These are phyloP conservation scores for Crematogaster levior DNA, from an alignment of 2,888 invertebrate genomes.

Conservation along the genomic window DNA sequence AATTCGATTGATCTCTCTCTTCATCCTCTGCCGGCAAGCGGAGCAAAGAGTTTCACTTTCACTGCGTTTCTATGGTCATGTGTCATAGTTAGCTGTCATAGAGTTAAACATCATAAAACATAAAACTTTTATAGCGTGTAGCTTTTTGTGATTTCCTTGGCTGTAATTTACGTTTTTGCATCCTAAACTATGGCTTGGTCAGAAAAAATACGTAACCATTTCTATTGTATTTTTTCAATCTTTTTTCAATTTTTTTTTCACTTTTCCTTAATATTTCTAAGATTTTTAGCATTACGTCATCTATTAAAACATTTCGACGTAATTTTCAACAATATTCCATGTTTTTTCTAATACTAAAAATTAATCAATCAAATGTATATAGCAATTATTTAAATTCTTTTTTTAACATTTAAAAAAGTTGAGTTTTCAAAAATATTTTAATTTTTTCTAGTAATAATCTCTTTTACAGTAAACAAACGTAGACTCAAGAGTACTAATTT, in stretches of 20 bases:
- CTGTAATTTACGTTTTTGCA: slow-evolving; percentile 81
- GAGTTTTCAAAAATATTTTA: background rate
- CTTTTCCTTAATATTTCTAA: background rate
- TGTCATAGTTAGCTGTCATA: slow-evolving; percentile 47
- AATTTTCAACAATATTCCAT: background rate
- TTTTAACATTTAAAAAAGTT: background rate
- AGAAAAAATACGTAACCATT: slow-evolving; percentile 61
- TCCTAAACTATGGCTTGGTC: slow-evolving; percentile 20
- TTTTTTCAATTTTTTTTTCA: background rate
- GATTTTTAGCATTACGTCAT: background rate
- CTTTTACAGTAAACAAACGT: background rate
- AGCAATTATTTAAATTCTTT: background rate
- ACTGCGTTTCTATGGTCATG: slow-evolving; percentile 67
- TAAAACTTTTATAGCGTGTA: slow-evolving; percentile 83
- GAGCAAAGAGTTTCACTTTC: slow-evolving; percentile 77
- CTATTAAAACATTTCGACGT: background rate
- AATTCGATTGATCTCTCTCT: slow-evolving; percentile 55
- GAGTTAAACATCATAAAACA: slow-evolving; percentile 80
- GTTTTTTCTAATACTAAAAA: background rate
- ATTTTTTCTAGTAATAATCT: background rate
- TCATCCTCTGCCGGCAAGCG: slow-evolving; percentile 54
- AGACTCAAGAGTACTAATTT: background rate
- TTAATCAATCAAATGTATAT: background rate
- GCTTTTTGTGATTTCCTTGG: slow-evolving; percentile 80
- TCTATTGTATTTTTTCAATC: slow-evolving; percentile 20